Percentiles rank a stretch among this genome's conserved stretches.
Conservation (phyloP, 2,888 invertebrate species). For the Erynnis tages region DNA sequence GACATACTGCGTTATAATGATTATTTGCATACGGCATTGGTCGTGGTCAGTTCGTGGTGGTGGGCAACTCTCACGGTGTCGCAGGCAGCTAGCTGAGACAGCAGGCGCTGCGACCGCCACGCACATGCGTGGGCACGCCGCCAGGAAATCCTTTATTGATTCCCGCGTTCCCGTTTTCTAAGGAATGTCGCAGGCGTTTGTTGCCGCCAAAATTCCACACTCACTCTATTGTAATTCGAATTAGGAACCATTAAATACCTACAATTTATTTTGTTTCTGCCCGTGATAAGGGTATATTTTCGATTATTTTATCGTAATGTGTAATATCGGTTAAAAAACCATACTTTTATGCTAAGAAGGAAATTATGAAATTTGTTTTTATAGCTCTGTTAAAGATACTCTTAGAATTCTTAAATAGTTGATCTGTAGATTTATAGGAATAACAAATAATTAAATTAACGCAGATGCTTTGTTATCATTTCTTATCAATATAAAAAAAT, state of each 20-base stretch:
- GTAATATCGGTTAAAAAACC: too few species aligned
- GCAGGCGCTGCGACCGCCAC: conserved; percentile 48
- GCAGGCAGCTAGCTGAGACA: conserved; percentile 44
- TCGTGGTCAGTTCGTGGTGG: conserved; percentile 4
- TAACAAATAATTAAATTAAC: too few species aligned
- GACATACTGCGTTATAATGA: too few species aligned
- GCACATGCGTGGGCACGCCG: conserved; percentile 80
- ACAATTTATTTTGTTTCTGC: not conserved
- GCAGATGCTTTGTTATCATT: too few species aligned
- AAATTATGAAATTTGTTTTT: too few species aligned
- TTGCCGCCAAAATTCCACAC: conserved; percentile 69
- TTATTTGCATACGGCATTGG: not conserved
- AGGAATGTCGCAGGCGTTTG: conserved; percentile 77
- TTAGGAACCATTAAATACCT: conserved; percentile 37
- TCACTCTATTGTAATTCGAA: conserved; percentile 62
- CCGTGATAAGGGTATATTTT: not conserved
- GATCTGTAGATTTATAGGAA: too few species aligned
- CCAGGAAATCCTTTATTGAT: conserved; percentile 82
- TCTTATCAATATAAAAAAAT: too few species aligned
- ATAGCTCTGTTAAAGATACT: too few species aligned
- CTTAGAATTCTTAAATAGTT: too few species aligned
- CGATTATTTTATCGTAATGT: not conserved
- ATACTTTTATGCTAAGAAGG: too few species aligned
- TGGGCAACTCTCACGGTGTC: too few species aligned
- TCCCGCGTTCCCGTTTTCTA: conserved; percentile 77